A percentile compares a stretch with the other conserved stretches of the same genome.
These are phyloP conservation scores for Smittia sp. DNA, from an alignment of 2,888 invertebrate species.

Conservation along the genomic window DNA sequence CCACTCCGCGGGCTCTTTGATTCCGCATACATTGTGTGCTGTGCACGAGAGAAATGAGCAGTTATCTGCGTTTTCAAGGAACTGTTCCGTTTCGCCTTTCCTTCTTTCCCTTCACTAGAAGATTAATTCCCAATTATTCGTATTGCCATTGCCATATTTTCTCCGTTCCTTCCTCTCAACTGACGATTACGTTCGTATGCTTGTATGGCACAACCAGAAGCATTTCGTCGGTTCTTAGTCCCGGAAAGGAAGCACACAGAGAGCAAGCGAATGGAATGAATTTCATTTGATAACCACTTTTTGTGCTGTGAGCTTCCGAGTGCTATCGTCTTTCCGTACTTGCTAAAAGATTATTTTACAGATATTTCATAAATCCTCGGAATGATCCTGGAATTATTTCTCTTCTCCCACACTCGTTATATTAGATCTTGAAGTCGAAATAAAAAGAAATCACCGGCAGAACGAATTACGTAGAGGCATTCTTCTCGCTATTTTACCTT, in stretches of 20 bases:
- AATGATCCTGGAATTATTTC: conserved; percentile 16
- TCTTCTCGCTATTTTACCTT: conserved; percentile 14
- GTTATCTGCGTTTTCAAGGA: conserved; percentile 21
- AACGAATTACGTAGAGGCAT: conserved; percentile 29
- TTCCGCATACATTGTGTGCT: background rate
- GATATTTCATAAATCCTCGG: conserved; percentile 37
- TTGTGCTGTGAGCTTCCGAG: conserved; percentile 28
- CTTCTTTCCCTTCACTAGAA: conserved; percentile 19
- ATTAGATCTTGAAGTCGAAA: conserved; percentile 24
- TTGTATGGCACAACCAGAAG: conserved; percentile 15
- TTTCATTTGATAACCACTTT: conserved; percentile 40
- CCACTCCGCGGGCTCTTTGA: background rate
- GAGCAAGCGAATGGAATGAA: conserved; percentile 22
- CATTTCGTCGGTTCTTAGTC: background rate
- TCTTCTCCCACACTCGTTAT: conserved; percentile 12
- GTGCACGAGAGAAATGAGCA: background rate
- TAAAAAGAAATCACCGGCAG: background rate
- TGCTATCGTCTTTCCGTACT: conserved; percentile 28
- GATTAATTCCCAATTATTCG: conserved; percentile 39
- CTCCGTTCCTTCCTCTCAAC: conserved; percentile 3
- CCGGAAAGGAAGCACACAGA: background rate
- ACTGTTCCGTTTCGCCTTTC: background rate
- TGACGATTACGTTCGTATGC: conserved; percentile 19
- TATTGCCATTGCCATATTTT: conserved; percentile 36
- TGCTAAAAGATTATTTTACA: conserved; percentile 32